Conservation (phyloP, 2,797 vertebrate genomes). For the Tadarida brasiliensis region DNA sequence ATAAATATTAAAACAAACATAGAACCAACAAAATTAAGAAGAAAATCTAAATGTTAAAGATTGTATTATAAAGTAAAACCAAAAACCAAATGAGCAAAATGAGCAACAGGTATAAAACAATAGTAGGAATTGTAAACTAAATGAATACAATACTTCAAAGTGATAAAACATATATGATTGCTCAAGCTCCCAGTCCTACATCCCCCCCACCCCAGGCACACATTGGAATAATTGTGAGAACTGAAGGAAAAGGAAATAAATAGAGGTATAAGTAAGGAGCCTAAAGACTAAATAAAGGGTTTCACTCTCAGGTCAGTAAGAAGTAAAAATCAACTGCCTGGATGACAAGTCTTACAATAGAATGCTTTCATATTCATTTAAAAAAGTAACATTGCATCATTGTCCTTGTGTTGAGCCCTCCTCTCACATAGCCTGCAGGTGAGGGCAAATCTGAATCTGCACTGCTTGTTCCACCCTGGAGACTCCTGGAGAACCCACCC, state of each 20-base stretch:
- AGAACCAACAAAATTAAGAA: slow-evolving; percentile 45
- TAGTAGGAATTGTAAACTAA: slow-evolving; percentile 52
- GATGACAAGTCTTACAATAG: neutral
- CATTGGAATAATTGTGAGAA: neutral
- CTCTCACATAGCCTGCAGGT: neutral
- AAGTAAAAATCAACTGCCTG: neutral
- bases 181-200: neutral
- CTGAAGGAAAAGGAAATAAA: neutral
- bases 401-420: neutral
- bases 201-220: neutral
- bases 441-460: neutral
- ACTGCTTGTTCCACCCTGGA: neutral
- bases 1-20: slow-evolving; percentile 36
- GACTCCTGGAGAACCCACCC: neutral
- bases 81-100: slow-evolving; percentile 61
- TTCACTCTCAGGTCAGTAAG: neutral
- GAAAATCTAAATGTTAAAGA: slow-evolving; percentile 51
- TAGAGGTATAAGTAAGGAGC: neutral
- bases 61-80: slow-evolving; percentile 59
- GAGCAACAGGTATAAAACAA: slow-evolving; percentile 62
- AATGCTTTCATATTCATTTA: neutral
- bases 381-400: neutral
- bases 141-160: slow-evolving; percentile 62
- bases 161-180: neutral
- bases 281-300: neutral